Conservation (phyloP, 2,888 invertebrate genomes). For the Nesidiocoris tenuis region DNA sequence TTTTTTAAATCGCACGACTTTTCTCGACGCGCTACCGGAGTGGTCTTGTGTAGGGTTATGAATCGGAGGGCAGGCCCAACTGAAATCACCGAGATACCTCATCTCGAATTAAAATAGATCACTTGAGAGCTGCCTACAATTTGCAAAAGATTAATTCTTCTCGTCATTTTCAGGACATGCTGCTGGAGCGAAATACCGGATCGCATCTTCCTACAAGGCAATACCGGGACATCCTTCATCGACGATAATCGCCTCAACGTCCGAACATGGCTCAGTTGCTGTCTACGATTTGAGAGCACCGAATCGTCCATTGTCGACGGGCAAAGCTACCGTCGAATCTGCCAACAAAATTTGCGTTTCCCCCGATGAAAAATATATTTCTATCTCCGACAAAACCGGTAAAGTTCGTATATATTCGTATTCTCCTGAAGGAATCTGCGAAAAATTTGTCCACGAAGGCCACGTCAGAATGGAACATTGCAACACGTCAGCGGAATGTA, state of each 20-base stretch:
- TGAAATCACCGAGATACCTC: neutral
- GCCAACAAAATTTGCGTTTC: slow-evolving; percentile 1
- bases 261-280: neutral
- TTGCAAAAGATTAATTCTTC: slow-evolving; percentile 1
- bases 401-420: neutral
- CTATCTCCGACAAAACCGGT: slow-evolving; percentile 3
- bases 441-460: slow-evolving; percentile 44
- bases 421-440: neutral
- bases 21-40: too few species aligned
- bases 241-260: neutral
- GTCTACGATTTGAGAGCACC: slow-evolving; percentile 20
- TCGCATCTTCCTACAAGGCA: slow-evolving; percentile 15
- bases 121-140: neutral
- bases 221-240: neutral
- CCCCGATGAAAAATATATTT: slow-evolving; percentile 4
- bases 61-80: too few species aligned
- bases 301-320: neutral
- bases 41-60: too few species aligned
- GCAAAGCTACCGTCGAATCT: neutral
- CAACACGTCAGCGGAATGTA: slow-evolving; percentile 8
- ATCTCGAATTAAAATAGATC: neutral
- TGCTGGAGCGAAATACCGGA: slow-evolving; percentile 12
- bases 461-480: slow-evolving; percentile 42
- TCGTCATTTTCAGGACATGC: too few species aligned
- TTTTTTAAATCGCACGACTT: too few species aligned